These are phyloP conservation scores for Ancistrus triradiatus DNA, from an alignment of 2,113 vertebrate species.

Conservation along the genomic window DNA sequence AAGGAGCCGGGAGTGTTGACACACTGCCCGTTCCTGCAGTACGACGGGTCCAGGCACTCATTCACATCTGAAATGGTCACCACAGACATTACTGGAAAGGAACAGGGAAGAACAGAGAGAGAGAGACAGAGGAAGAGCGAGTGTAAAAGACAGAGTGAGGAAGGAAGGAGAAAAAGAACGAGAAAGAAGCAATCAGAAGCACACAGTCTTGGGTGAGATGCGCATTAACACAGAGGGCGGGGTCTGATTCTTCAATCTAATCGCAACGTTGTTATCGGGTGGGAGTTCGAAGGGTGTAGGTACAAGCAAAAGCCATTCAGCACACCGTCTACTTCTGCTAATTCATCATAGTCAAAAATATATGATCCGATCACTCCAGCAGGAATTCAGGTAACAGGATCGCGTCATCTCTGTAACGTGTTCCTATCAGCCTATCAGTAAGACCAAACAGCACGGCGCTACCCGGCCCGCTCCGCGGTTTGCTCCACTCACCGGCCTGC, in stretches of 20 bases:
- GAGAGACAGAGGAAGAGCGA: conserved; percentile 13
- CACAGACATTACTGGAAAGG: conserved; percentile 64
- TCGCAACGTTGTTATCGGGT: no score
- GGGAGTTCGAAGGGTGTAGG: no score
- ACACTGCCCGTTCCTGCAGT: conserved; percentile 84
- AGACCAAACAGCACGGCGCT: no score
- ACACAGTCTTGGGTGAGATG: conserved; percentile 41
- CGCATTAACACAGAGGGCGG: neutral
- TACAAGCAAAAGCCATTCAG: no score
- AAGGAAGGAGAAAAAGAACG: conserved; percentile 23
- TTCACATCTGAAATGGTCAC: conserved; percentile 82
- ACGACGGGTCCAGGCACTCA: conserved; percentile 82
- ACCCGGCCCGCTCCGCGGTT: no score
- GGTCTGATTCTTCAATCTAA: no score
- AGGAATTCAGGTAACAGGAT: no score
- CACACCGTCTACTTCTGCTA: no score
- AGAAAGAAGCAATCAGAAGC: conserved; percentile 46
- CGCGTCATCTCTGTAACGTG: no score
- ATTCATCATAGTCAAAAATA: no score
- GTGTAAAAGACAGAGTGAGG: neutral
- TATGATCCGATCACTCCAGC: no score
- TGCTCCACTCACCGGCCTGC: conserved; percentile 73
- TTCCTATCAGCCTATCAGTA: no score
- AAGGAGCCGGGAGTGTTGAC: conserved; percentile 85
- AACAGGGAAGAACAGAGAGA: conserved; percentile 29